Base-by-base conservation (phyloP, 1,140 invertebrate genomes). In the Nautilus pompilius region DNA sequence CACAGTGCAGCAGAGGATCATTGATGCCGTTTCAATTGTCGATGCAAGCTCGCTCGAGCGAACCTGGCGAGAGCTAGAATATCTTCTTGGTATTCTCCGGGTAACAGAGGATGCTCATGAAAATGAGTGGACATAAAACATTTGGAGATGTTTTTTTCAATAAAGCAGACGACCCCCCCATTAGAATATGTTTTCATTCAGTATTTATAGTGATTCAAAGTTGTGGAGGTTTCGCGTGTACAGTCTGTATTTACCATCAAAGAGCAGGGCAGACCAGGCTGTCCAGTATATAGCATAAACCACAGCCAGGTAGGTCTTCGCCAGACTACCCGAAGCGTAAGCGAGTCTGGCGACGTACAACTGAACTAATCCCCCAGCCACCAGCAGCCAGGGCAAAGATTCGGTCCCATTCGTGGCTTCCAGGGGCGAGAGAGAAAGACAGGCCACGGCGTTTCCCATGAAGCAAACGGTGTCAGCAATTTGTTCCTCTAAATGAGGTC, bases 241-340 rank as follows among this genome's bases (percentile, higher is more conserved):
- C n/a, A n/a, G n/a, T n/a, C n/a, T 4, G 13, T 29, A 58, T 54
- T 56, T 67, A 76, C 72, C 60, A 41, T 65, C 55, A 13, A 73
- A 56, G 8, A 69, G 53, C 6, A 66, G 51, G 20, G 67, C 34
- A 26, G 67, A 60, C 74, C 74, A 76, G 1, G 68, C 46, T 20
- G 59, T 51, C 70, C 71, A 76, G 54, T 71, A 62, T 8, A 65
- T 29, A n/a, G 63, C 65, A 13, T 70, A 54, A 13, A 71, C 65
- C 2, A 68, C 13, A 20, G 48, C 45, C 15, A 60, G 51, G 60
- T 72, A 74, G 4, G 60, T 56, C 41, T 71, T 68, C 5, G 72
- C 65, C 48, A 76, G 41, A 57, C 71, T 71, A 10, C 69, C 69
- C 0, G 64, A 56, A n/a, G 71, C 66, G 60, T 70, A 76, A 3